These are phyloP conservation scores for Prosopocoilus inquinatus DNA, from an alignment of 2,888 invertebrate species.

Conservation along the genomic window DNA sequence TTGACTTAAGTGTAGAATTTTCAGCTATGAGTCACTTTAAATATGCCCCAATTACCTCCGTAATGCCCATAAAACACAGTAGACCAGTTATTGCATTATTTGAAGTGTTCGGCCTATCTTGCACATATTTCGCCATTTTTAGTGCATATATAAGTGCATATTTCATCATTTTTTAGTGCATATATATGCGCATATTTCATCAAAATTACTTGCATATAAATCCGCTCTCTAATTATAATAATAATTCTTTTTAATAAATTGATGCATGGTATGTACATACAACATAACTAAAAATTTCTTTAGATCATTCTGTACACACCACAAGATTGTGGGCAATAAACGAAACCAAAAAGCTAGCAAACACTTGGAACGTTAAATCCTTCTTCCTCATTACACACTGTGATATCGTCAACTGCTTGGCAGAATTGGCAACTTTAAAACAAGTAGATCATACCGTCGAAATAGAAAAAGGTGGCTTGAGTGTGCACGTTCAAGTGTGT, in stretches of 20 bases:
- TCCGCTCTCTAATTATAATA: too few relatives aligned
- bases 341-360: slow-evolving; percentile 69
- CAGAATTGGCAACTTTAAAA: slow-evolving; percentile 57
- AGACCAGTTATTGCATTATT: too few relatives aligned
- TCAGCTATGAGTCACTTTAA: too few relatives aligned
- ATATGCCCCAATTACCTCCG: too few relatives aligned
- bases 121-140: too few relatives aligned
- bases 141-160: too few relatives aligned
- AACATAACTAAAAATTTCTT: slow-evolving; percentile 14
- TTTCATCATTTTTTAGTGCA: too few relatives aligned
- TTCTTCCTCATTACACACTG: slow-evolving; percentile 69
- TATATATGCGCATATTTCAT: not conserved
- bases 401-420: slow-evolving; percentile 63
- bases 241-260: not conserved
- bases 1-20: too few relatives aligned
- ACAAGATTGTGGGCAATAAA: slow-evolving; percentile 75
- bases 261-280: too few relatives aligned
- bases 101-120: too few relatives aligned
- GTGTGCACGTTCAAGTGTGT: slow-evolving; percentile 77
- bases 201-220: too few relatives aligned
- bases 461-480: slow-evolving; percentile 56
- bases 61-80: too few relatives aligned
- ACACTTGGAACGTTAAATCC: slow-evolving; percentile 71
- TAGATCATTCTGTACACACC: slow-evolving; percentile 78
- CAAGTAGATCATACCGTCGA: slow-evolving; percentile 61